Evolutionary conservation across 2,113 vertebrate genomes (phyloP), one percentile per base, ranked within the genome.

Genomic region (Gobiocypris rarus): DNA sequence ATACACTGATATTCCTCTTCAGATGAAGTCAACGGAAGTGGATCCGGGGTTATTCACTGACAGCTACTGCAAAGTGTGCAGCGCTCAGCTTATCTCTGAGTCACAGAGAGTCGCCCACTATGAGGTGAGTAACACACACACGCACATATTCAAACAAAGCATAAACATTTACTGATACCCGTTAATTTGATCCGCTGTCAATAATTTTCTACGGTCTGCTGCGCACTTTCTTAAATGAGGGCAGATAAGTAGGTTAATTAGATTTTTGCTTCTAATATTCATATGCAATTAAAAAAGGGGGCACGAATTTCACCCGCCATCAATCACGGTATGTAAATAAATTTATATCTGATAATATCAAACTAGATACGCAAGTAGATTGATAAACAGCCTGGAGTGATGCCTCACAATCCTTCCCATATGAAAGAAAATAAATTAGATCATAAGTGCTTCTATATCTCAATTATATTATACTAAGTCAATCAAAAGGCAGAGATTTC

Each of bases 61-160:
- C 91, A 96, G 94, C 90, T 98, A 98, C 94, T 98, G 97, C 94
- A 97, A 96, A 90, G 97, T 98, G 88, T 98, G 97, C 96, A 98
- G 96, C 6, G 97, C 97, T 1, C 97, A 98, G 89, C 96, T 98
- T 45, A 98, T 98, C 87, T 98, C 97, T 0, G 96, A 98, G 87
- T 98, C 97, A 61, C 97, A 98, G 93, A 95, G 97, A 0, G 96
- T 98, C 69, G 97, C 97, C 82, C 97, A 98, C 89, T 98, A 98
- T 65, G 96, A 98, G 96, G 97, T 98, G 92, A 94, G 92, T 38
- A 75, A 26, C 69, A 22, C 76, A 43, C 48, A 41, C 65, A 65
- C 9, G 80, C 63, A 15, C n/a, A 38, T 8, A 17, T 54, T 14
- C 41, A 19, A 14, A 65, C 43, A 28, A 48, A 50, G 15, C 24